These are phyloP conservation scores for Zenarchopterus dispar DNA, from an alignment of 2,797 vertebrate species.

Conservation along the genomic window DNA sequence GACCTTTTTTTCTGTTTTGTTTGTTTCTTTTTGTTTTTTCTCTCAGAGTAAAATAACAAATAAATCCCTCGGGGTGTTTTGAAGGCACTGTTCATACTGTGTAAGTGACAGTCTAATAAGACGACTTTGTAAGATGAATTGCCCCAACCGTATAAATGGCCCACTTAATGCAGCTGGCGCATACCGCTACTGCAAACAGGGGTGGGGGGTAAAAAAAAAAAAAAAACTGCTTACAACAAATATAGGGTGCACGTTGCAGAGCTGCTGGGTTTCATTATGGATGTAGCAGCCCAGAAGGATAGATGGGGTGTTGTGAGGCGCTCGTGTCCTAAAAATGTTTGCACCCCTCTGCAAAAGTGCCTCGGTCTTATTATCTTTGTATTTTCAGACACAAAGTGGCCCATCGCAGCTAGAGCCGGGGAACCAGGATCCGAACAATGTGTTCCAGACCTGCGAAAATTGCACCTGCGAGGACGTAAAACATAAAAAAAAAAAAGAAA, in stretches of 20 bases:
- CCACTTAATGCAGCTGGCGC: slow-evolving; percentile 79
- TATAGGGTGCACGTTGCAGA: slow-evolving; percentile 54
- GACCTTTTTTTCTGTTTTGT: slow-evolving; percentile 68
- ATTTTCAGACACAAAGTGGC: slow-evolving; percentile 52
- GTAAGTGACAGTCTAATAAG: slow-evolving; percentile 83
- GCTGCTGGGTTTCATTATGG: slow-evolving; percentile 63
- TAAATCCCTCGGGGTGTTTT: slow-evolving; percentile 76
- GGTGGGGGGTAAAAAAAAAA: slow-evolving; percentile 6
- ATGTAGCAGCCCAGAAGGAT: slow-evolving; percentile 57
- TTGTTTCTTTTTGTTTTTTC: no score
- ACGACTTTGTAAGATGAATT: slow-evolving; percentile 81
- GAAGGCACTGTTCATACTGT: slow-evolving; percentile 78
- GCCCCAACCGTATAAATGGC: slow-evolving; percentile 79
- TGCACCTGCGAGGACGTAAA: slow-evolving; percentile 42
- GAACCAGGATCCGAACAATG: slow-evolving; percentile 44
- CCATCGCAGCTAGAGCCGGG: slow-evolving; percentile 25
- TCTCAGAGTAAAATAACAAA: slow-evolving; percentile 75
- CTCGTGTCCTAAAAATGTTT: slow-evolving; percentile 55
- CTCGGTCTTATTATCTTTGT: slow-evolving; percentile 25
- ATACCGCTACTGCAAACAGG: slow-evolving; percentile 66
- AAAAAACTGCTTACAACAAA: slow-evolving; percentile 65
- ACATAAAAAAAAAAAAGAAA: slow-evolving; percentile 65
- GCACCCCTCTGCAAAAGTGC: slow-evolving; percentile 14
- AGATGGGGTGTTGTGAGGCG: slow-evolving; percentile 49
- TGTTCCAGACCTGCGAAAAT: slow-evolving; percentile 48